Evolutionary conservation across 1,140 invertebrate genomes (phyloP).

Genomic region (Calliopsis andreniformis): DNA sequence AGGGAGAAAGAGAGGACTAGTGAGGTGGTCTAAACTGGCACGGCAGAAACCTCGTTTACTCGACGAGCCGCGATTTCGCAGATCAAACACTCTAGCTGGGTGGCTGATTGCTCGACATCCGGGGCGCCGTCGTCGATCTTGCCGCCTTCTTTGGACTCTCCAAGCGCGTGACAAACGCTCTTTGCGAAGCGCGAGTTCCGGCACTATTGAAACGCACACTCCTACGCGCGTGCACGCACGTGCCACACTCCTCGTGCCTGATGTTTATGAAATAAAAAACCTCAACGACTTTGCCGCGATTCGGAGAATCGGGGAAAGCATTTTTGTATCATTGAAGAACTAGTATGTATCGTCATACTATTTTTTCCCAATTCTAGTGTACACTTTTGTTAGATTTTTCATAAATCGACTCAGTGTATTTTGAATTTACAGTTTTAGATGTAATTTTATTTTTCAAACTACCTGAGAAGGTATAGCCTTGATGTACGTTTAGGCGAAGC

Average conservation of each 20-base stretch:
- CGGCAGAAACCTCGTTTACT: conserved; percentile 56
- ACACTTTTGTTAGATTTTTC: too few relatives aligned
- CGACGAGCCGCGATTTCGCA: conserved; percentile 65
- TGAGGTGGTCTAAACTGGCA: conserved; percentile 38
- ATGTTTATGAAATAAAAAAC: conserved; percentile 72
- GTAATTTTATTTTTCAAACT: too few relatives aligned
- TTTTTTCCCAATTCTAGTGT: too few relatives aligned
- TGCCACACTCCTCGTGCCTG: conserved; percentile 9
- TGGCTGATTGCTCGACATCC: conserved; percentile 67
- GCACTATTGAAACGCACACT: conserved; percentile 11
- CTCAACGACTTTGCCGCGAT: too few relatives aligned
- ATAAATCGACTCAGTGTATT: too few relatives aligned
- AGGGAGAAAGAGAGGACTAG: not conserved
- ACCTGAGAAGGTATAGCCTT: too few relatives aligned
- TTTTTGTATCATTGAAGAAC: too few relatives aligned
- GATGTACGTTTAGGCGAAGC: too few relatives aligned
- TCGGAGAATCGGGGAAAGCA: too few relatives aligned
- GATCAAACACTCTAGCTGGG: conserved; percentile 69
- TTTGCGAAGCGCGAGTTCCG: conserved; percentile 21
- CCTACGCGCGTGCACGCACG: not conserved
- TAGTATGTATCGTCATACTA: too few relatives aligned
- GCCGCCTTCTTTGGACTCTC: conserved; percentile 5
- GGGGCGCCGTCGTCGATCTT: conserved; percentile 15
- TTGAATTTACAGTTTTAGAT: too few relatives aligned
- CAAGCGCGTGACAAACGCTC: not conserved